These are phyloP conservation scores for Odontomyia ornata DNA, from an alignment of 2,888 invertebrate genomes.

Conservation along the genomic window DNA sequence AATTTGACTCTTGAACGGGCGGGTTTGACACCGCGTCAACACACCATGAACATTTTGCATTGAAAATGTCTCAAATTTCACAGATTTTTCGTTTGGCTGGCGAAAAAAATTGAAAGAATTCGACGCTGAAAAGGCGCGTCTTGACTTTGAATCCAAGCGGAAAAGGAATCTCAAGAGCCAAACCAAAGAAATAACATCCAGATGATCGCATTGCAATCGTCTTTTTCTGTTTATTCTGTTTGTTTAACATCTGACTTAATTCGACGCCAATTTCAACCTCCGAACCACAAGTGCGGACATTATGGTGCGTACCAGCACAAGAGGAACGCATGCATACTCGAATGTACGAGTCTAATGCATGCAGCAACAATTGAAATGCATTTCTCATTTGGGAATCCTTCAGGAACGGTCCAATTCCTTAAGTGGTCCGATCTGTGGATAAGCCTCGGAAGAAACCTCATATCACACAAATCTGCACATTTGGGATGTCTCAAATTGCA, in stretches of 20 bases:
- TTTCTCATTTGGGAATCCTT: neutral
- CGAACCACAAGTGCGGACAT: constrained; percentile 20
- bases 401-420: constrained; percentile 31
- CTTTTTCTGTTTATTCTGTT: neutral
- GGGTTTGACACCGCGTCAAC: constrained; percentile 38
- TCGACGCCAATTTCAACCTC: constrained; percentile 5
- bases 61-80: constrained; percentile 34
- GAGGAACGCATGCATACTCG: neutral
- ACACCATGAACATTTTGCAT: constrained; percentile 39
- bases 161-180: neutral
- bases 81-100: neutral
- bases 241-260: constrained; percentile 31
- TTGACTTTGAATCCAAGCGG: neutral
- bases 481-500: constrained; percentile 33
- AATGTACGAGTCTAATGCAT: too few relatives aligned
- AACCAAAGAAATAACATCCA: neutral
- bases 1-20: constrained; percentile 33
- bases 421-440: constrained; percentile 16
- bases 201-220: constrained; percentile 25
- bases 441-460: constrained; percentile 26
- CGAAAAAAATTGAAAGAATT: neutral
- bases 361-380: neutral
- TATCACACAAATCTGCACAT: constrained; percentile 37
- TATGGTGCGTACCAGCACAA: constrained; percentile 11
- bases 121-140: neutral